These are phyloP conservation scores for Bufotes viridis DNA, from an alignment of 2,797 vertebrate genomes.

Conservation along the genomic window DNA sequence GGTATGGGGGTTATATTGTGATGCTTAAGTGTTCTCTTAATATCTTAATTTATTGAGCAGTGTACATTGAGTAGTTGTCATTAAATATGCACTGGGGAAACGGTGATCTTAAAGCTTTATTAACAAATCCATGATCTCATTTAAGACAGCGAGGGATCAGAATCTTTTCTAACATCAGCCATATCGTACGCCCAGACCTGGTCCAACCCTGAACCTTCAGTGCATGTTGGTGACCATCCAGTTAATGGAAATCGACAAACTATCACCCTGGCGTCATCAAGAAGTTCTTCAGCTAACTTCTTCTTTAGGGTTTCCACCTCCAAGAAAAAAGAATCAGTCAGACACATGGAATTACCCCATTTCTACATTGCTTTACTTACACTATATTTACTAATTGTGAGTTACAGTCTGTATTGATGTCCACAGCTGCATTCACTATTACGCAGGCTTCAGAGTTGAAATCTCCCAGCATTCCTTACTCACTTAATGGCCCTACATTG, in stretches of 20 bases:
- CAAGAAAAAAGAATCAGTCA: background rate
- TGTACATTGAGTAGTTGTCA: too few species aligned
- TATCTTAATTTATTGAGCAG: too few species aligned
- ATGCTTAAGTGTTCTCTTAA: too few species aligned
- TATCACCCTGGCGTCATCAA: conserved; percentile 71
- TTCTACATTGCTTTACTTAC: background rate
- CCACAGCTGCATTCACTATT: background rate
- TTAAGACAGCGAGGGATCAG: background rate
- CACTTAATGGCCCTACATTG: too few species aligned
- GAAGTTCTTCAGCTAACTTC: conserved; percentile 77
- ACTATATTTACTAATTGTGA: background rate
- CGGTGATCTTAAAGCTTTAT: background rate
- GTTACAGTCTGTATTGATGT: background rate
- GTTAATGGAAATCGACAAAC: conserved; percentile 76
- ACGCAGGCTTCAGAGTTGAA: background rate
- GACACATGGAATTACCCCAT: background rate
- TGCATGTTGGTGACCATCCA: conserved; percentile 69
- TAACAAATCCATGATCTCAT: background rate
- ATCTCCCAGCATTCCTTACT: background rate
- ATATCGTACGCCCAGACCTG: conserved; percentile 61
- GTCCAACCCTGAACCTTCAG: conserved; percentile 72
- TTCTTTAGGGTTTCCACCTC: conserved; percentile 58
- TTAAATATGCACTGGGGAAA: background rate
- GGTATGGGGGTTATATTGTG: too few species aligned
- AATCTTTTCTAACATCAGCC: background rate